These are phyloP conservation scores for Tachina grossa DNA, from an alignment of 2,888 invertebrate genomes.

Conservation along the genomic window DNA sequence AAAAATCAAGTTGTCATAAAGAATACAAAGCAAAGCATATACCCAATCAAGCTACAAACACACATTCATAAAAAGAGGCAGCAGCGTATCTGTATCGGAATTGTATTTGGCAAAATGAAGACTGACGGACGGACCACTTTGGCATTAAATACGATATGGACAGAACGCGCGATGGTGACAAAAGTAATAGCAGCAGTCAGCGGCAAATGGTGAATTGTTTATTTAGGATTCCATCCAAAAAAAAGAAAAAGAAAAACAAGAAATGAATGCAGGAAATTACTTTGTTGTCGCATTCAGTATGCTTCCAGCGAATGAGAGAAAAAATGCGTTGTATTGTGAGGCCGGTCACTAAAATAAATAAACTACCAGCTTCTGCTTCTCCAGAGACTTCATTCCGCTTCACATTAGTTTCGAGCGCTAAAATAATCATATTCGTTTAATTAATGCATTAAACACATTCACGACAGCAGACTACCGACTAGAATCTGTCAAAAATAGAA, in stretches of 20 bases:
- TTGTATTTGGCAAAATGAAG: conserved; percentile 22
- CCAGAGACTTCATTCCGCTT: too few species aligned
- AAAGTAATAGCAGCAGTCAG: conserved; percentile 55
- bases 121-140: conserved; percentile 57
- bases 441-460: too few species aligned
- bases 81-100: conserved; percentile 5
- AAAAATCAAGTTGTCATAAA: conserved; percentile 39
- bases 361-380: too few species aligned
- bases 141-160: conserved; percentile 28
- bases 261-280: conserved; percentile 80
- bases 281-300: conserved; percentile 73
- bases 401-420: too few species aligned
- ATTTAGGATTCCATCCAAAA: conserved; percentile 77
- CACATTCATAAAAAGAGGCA: neutral
- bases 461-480: too few species aligned
- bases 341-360: neutral
- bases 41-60: conserved; percentile 41
- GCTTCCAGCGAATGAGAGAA: conserved; percentile 22
- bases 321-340: neutral
- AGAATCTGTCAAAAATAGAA: too few species aligned
- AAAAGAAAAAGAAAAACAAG: conserved; percentile 7
- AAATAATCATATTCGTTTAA: too few species aligned
- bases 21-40: conserved; percentile 47
- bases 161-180: conserved; percentile 26
- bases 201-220: conserved; percentile 79